A percentile compares a stretch with the other conserved stretches of the same genome.
phyloP scores from a whole-genome alignment of 2,113 vertebrate genomes.

The Nothobranchius furzeri region DNA sequence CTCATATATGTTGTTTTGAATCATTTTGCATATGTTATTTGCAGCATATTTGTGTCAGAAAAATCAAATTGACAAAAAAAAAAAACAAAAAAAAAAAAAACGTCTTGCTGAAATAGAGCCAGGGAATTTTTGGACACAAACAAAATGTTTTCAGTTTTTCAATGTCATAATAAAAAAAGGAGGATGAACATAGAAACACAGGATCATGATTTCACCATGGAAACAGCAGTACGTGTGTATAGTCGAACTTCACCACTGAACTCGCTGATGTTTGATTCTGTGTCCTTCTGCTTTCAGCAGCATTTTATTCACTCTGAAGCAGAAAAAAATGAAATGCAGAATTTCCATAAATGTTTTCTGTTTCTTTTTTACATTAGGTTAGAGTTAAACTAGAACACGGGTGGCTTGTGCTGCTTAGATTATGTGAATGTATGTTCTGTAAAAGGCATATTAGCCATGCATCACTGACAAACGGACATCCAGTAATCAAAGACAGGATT shows the following conservation, averaged over 20 bases:
- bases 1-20: background rate
- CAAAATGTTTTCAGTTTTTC: background rate
- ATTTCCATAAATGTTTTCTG: background rate
- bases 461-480: background rate
- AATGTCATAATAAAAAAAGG: background rate
- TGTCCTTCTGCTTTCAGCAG: conserved; percentile 1
- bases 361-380: background rate
- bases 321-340: background rate
- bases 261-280: conserved; percentile 1
- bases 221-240: conserved; percentile 3
- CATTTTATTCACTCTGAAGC: background rate
- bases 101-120: background rate
- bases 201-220: conserved; percentile 4
- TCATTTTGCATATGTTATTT: background rate
- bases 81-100: no score
- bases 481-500: background rate
- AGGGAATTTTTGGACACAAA: background rate
- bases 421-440: background rate
- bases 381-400: background rate
- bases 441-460: background rate
- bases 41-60: no score
- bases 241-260: background rate
- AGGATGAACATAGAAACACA: background rate
- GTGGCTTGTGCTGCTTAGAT: background rate
- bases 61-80: no score